Evolutionary conservation across 92 coral and sea anemone species (phyloP).

Genomic region (Zoanthus solanderi): DNA sequence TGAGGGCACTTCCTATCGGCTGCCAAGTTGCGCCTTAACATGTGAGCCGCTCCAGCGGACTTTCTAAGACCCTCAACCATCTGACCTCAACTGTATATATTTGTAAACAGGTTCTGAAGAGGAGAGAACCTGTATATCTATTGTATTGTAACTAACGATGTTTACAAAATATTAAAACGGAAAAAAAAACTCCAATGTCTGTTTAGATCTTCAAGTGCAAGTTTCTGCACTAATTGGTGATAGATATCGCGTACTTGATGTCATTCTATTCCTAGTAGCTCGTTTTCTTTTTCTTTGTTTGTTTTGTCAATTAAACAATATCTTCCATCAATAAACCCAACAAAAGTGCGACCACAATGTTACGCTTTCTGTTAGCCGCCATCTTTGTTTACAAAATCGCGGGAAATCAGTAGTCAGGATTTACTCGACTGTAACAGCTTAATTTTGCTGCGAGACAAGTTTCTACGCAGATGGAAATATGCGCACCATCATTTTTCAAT

Average conservation of each 20-base stretch:
- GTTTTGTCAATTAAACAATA: neutral
- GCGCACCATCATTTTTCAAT: no score
- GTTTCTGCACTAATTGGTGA: neutral
- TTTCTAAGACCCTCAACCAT: neutral
- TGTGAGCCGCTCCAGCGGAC: no score
- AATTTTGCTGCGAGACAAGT: no score
- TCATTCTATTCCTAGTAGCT: neutral
- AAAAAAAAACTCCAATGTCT: neutral
- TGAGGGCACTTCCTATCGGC: no score
- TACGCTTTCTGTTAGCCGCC: slow-evolving; percentile 53
- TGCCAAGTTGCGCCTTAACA: no score
- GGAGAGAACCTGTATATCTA: no score
- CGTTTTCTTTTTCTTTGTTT: slow-evolving; percentile 9
- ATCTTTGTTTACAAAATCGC: slow-evolving; percentile 30
- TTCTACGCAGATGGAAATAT: no score
- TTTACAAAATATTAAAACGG: neutral
- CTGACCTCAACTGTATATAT: no score
- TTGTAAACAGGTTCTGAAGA: no score
- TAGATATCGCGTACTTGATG: neutral
- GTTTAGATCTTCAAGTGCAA: neutral
- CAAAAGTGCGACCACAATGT: slow-evolving; percentile 18
- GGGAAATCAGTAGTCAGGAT: neutral
- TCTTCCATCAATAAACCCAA: slow-evolving; percentile 35
- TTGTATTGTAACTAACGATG: neutral
- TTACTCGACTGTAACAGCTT: no score